phyloP scores from a whole-genome alignment of 1,140 invertebrate species.

The Drosophila lacertosa region DNA sequence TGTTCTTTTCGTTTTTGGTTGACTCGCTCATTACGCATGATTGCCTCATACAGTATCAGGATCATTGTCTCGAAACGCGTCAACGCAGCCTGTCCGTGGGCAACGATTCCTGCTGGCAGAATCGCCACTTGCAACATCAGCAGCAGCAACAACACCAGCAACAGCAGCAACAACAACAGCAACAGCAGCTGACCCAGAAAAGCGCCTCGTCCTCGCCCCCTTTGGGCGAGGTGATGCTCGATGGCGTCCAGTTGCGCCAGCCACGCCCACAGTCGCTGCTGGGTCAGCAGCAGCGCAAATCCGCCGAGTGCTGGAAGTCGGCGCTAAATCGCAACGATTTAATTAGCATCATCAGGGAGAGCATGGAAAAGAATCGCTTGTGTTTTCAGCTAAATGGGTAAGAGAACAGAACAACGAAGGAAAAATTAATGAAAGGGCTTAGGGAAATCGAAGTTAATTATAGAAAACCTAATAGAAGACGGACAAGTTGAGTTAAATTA shows the following conservation, averaged over 20 bases:
- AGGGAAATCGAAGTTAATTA: background rate
- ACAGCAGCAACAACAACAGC: slow-evolving; percentile 41
- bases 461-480: too few species aligned
- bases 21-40: slow-evolving; percentile 50
- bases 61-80: slow-evolving; percentile 78
- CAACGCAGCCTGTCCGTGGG: slow-evolving; percentile 83
- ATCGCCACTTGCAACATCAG: slow-evolving; percentile 58
- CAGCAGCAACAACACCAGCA: slow-evolving; percentile 44
- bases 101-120: slow-evolving; percentile 78
- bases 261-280: slow-evolving; percentile 64
- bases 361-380: slow-evolving; percentile 95
- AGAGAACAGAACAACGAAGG: slow-evolving; percentile 47
- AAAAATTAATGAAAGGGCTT: background rate
- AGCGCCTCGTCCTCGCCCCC: slow-evolving; percentile 61
- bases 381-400: slow-evolving; percentile 92
- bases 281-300: slow-evolving; percentile 69
- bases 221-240: slow-evolving; percentile 64
- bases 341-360: slow-evolving; percentile 93
- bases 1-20: slow-evolving; percentile 64
- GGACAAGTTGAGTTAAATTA: too few species aligned
- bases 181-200: slow-evolving; percentile 43
- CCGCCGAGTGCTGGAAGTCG: slow-evolving; percentile 85
- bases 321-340: slow-evolving; percentile 91
- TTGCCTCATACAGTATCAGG: slow-evolving; percentile 74
- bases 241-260: slow-evolving; percentile 78